phyloP scores from a whole-genome alignment of 2,888 invertebrate genomes.

The Ophion obscuratus region DNA sequence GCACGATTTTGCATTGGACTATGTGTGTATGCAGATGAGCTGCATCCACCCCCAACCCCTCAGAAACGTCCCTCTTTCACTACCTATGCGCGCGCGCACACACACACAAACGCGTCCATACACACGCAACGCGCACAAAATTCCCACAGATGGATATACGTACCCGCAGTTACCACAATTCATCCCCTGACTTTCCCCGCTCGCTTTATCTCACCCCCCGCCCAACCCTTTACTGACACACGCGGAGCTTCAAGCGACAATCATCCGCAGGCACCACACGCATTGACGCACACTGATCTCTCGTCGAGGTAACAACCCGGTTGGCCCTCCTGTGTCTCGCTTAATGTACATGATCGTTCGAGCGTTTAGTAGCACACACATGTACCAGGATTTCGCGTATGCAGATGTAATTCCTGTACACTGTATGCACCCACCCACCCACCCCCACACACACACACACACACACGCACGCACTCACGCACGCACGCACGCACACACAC shows the following conservation, averaged over 20 bases:
- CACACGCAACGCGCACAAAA: not conserved
- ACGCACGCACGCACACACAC: not conserved
- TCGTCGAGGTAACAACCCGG: constrained; percentile 44
- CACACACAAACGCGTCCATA: too few relatives aligned
- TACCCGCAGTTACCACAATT: constrained; percentile 5
- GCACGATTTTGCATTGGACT: constrained; percentile 42
- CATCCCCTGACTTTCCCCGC: constrained; percentile 5
- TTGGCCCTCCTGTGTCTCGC: constrained; percentile 26
- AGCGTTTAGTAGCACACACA: constrained; percentile 39
- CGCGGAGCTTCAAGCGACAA: constrained; percentile 40
- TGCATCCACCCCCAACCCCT: not conserved
- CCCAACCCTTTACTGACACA: not conserved
- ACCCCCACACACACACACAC: not conserved
- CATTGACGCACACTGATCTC: constrained; percentile 39
- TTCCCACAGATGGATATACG: not conserved
- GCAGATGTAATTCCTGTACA: constrained; percentile 52
- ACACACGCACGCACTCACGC: not conserved
- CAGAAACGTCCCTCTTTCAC: not conserved
- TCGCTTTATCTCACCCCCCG: not conserved
- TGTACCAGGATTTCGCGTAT: constrained; percentile 41
- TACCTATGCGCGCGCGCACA: not conserved
- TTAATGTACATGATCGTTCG: constrained; percentile 43
- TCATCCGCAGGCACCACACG: constrained; percentile 32
- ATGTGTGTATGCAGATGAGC: constrained; percentile 48
- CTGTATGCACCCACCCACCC: not conserved